A percentile compares a stretch with the other conserved stretches of the same genome.
Evolutionary conservation across 92 coral and sea anemone genomes (phyloP).

Genomic region (Palythoa caribaeorum): DNA sequence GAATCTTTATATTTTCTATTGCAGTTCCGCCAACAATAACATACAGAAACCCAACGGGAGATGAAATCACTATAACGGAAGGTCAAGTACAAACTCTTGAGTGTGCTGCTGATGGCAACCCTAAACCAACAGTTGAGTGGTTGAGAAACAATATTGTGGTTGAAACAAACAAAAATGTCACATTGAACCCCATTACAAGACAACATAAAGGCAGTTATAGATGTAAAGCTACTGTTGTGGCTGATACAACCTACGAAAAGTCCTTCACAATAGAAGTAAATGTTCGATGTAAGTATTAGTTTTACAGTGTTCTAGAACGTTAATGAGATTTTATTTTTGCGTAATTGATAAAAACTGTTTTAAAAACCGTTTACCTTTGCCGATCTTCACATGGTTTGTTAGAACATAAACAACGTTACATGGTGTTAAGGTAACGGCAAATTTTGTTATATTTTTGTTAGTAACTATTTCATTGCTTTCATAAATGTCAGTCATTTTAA

Average conservation of each 20-base stretch:
- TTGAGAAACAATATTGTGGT: background rate
- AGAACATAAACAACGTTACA: too few species aligned
- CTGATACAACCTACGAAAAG: background rate
- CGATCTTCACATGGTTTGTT: too few species aligned
- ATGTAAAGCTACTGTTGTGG: constrained; percentile 29
- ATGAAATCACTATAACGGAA: background rate
- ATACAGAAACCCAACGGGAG: background rate
- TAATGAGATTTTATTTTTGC: too few species aligned
- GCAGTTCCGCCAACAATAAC: constrained; percentile 36
- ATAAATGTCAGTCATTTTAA: too few species aligned
- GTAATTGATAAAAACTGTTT: too few species aligned
- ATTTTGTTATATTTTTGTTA: too few species aligned
- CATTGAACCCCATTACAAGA: constrained; percentile 12
- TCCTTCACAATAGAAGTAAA: too few species aligned
- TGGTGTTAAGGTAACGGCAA: too few species aligned
- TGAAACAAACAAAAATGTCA: constrained; percentile 12
- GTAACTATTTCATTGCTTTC: too few species aligned
- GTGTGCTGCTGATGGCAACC: constrained; percentile 45
- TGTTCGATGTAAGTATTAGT: too few species aligned
- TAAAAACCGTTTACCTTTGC: too few species aligned
- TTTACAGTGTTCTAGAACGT: too few species aligned
- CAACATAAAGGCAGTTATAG: background rate
- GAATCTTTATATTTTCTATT: background rate
- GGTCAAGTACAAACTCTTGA: background rate
- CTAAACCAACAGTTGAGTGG: constrained; percentile 33